Evolutionary conservation across 2,797 vertebrate genomes (phyloP), one percentile per base, ranked within the genome.

Genomic region (Gymnoscopelus microlampas): DNA sequence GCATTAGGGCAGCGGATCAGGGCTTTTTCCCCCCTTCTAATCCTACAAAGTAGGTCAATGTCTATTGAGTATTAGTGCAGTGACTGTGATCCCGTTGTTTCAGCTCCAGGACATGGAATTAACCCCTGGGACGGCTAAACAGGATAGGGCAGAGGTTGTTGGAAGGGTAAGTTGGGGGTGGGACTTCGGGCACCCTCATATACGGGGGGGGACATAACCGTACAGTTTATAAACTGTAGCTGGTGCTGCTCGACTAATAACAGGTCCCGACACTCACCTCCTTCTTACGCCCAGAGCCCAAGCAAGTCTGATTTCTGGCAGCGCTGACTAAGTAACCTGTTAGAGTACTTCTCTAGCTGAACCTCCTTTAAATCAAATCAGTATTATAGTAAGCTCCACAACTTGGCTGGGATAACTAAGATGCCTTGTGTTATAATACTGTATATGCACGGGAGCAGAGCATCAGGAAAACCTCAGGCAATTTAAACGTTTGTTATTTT

Each of bases 11-110:
- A 88, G 87, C 49, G 65, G 91, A 92, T 94, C 88, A 80, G 89
- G 88, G 88, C 88, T 89, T 87, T 76, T 13, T 39, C 70, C 63
- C 73, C 60, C 7, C 71, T 57, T 78, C 84, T 93, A 94, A 94
- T 94, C 92, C 90, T 83, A 88, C 90, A 93, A 94, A 94, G 91
- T 94, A 94, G 92, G 92, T 93, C 92, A 94, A 84, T 88, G 90
- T 91, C 91, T 92, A 92, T 93, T 93, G 92, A 93, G 93, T 92
- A 94, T 94, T 93, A 94, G 89, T 91, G 92, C 89, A 83, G 87
- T 85, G 89, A 89, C 88, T 90, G 92, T 93, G 93, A 94, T 93
- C 90, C 92, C 93, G 92, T 93, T 93, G 91, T 94, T 94, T 92
- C 88, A 92, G 91, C 91, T 91, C 79, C 83, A 84, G 90, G 90